phyloP scores from a whole-genome alignment of 2,113 vertebrate genomes.

The Pseudopodoces humilis region DNA sequence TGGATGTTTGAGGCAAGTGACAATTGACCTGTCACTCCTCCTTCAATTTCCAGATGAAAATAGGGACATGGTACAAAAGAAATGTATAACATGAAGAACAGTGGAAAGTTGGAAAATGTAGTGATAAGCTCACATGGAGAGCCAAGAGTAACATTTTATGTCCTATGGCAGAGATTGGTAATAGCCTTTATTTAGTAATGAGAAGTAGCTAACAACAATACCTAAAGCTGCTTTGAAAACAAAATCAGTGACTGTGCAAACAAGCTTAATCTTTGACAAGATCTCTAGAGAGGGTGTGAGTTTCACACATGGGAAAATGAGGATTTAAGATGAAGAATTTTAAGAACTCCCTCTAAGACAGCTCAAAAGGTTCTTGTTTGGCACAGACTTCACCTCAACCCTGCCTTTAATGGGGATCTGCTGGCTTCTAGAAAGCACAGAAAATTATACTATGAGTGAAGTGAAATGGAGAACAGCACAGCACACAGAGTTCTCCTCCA shows the following conservation, averaged over 20 bases:
- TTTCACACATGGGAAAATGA: not conserved
- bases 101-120: not conserved
- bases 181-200: not conserved
- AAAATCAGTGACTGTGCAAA: not conserved
- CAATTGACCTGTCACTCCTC: not conserved
- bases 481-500: not conserved
- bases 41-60: not conserved
- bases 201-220: not conserved
- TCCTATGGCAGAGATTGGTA: not conserved
- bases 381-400: not conserved
- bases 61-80: not conserved
- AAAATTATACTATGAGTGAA: not conserved
- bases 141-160: not conserved
- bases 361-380: not conserved
- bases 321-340: not conserved
- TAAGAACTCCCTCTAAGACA: not conserved
- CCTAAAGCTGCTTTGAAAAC: not conserved
- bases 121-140: not conserved
- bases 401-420: not conserved
- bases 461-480: not conserved
- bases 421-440: not conserved
- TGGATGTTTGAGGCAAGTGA: not conserved
- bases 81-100: not conserved
- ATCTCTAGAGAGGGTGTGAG: not conserved
- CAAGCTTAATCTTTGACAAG: not conserved